Evolutionary conservation across 64 coral and sea anemone species (phyloP), one percentile per base, ranked within the genome.

Genomic region (Orbicella faveolata): DNA sequence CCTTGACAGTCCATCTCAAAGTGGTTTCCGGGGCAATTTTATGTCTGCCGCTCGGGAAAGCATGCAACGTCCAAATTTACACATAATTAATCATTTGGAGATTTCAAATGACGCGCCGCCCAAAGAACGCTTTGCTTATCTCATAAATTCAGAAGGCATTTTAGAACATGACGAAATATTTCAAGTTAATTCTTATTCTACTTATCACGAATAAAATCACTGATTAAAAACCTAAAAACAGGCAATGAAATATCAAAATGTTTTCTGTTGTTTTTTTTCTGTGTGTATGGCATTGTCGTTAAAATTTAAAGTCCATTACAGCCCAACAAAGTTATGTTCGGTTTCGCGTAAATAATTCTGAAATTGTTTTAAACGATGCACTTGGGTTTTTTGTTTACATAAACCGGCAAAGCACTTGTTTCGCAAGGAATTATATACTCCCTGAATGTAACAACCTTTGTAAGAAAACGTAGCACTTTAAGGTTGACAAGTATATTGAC

Each of bases 41-140:
- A 14, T 26, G 65, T 72, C 82, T 85, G 21, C 64, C n/a, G 19
- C 20, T 72, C 26, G n/a, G 65, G 12, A 9, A 72, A 21, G 20
- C 67, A 70, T 70, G 67, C 44, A 85, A 33, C 41, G 65, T 30
- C 36, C 36, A 69, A 21, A 51, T 52, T 68, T 51, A 85, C 82
- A 85, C 19, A 52, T 85, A 64, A 85, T 85, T 85, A 85, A 85
- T 85, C 82, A 72, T 67, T 52, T 72, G 64, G n/a, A 67, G 68
- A 85, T 85, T 66, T 85, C 82, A 51, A 52, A 19, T 53, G 20
- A 85, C 21, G 63, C 53, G 65, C 65, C 82, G 65, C 37, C 82
- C 82, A 25, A 12, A 16, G 20, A 84, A 17, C 1, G 44, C n/a
- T 35, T 23, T 34, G 36, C 65, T 44, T 72, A 85, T 85, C 82